Evolutionary conservation across 2,888 invertebrate species (phyloP).

Genomic region (Brenthis daphne): DNA sequence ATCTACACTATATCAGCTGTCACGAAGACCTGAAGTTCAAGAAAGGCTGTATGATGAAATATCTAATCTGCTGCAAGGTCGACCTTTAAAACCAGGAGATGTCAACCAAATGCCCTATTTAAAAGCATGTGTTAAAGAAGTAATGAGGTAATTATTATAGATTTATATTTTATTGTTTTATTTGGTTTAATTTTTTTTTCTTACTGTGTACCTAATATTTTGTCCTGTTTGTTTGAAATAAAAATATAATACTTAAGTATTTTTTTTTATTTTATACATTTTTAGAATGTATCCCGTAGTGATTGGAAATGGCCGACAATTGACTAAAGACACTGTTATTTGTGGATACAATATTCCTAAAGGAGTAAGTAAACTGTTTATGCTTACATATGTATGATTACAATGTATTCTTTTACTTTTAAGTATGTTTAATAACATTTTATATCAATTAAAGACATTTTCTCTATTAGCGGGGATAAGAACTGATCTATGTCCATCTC

Average conservation of each 20-base stretch:
- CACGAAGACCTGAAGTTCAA: slow-evolving; percentile 85
- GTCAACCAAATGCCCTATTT: slow-evolving; percentile 85
- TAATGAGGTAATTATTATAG: slow-evolving; percentile 79
- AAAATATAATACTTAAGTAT: background rate
- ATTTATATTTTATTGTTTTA: too few relatives aligned
- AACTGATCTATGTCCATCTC: too few relatives aligned
- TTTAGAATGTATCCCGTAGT: slow-evolving; percentile 89
- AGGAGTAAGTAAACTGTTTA: slow-evolving; percentile 82
- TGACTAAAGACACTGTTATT: slow-evolving; percentile 86
- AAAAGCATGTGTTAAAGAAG: slow-evolving; percentile 89
- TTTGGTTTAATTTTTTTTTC: too few relatives aligned
- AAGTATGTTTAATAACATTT: too few relatives aligned
- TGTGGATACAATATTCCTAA: slow-evolving; percentile 89
- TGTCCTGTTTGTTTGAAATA: too few relatives aligned
- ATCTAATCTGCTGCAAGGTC: slow-evolving; percentile 65
- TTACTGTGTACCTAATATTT: too few relatives aligned
- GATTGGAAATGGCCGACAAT: slow-evolving; percentile 87
- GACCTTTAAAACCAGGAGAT: slow-evolving; percentile 78
- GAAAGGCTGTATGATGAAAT: slow-evolving; percentile 84
- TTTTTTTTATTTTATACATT: slow-evolving; percentile 34
- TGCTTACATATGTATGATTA: too few relatives aligned
- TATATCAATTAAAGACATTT: too few relatives aligned
- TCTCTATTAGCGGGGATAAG: too few relatives aligned
- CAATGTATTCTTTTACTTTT: too few relatives aligned
- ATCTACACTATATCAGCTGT: slow-evolving; percentile 87